These are phyloP conservation scores for Peribatodes rhomboidaria DNA, from an alignment of 2,888 invertebrate species.

Conservation along the genomic window DNA sequence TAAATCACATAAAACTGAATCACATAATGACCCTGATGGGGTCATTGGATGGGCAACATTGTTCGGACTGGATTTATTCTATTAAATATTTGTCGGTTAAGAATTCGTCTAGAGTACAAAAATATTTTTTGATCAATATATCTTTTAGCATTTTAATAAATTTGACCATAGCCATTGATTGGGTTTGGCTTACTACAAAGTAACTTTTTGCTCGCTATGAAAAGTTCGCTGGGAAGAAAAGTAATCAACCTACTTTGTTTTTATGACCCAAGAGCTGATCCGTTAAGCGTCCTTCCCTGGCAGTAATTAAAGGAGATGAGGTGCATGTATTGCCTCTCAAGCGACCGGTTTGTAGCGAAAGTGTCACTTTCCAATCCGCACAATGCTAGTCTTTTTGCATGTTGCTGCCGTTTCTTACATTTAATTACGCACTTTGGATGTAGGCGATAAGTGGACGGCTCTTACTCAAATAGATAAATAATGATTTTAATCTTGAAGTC, in stretches of 20 bases:
- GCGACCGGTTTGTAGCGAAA: conserved; percentile 62
- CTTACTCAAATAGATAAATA: background rate
- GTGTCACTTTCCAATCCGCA: conserved; percentile 71
- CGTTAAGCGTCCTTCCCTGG: conserved; percentile 5
- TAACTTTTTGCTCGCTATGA: background rate
- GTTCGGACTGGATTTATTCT: too few species aligned
- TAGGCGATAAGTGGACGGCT: background rate
- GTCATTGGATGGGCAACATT: too few species aligned
- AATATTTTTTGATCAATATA: too few species aligned
- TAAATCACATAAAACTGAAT: too few species aligned
- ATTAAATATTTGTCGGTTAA: too few species aligned
- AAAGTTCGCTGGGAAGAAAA: background rate
- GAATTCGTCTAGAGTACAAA: too few species aligned
- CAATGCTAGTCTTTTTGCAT: conserved; percentile 60
- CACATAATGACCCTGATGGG: too few species aligned
- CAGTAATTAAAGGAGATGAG: conserved; percentile 34
- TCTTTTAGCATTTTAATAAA: too few species aligned
- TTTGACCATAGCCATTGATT: too few species aligned
- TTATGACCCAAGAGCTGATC: background rate
- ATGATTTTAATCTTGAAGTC: background rate
- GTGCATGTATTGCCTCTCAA: conserved; percentile 20
- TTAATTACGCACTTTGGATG: conserved; percentile 27
- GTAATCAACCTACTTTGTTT: background rate
- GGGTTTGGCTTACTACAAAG: background rate
- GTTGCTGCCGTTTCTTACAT: conserved; percentile 49